Evolutionary conservation across 2,888 invertebrate genomes (phyloP).

Genomic region (Amphipyra berbera): DNA sequence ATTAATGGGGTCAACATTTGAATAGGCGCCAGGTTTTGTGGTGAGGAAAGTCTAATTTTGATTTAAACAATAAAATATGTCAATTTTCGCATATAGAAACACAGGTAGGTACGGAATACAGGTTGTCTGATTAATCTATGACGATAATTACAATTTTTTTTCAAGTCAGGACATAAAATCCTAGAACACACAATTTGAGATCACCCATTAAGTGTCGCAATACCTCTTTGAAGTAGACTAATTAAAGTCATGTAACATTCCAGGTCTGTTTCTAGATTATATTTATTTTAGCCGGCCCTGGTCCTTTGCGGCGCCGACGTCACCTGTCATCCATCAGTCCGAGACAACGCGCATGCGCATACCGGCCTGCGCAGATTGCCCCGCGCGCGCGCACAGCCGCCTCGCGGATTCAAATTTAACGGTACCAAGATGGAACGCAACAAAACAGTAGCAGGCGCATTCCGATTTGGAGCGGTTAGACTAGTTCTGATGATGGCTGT

Average conservation of each 20-base stretch:
- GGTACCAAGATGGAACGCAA: slow-evolving; percentile 84
- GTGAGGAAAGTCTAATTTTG: slow-evolving; percentile 5
- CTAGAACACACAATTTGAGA: slow-evolving; percentile 51
- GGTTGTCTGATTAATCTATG: neutral
- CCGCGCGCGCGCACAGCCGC: slow-evolving; percentile 60
- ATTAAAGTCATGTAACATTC: slow-evolving; percentile 49
- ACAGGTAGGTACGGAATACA: neutral
- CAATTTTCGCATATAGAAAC: neutral
- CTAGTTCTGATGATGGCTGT: slow-evolving; percentile 70
- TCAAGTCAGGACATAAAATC: slow-evolving; percentile 14
- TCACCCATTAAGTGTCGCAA: slow-evolving; percentile 68
- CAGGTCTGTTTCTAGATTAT: slow-evolving; percentile 66
- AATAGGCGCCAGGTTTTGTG: neutral
- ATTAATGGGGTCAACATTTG: neutral
- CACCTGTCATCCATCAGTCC: slow-evolving; percentile 90
- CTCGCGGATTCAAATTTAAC: slow-evolving; percentile 85
- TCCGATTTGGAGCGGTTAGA: slow-evolving; percentile 74
- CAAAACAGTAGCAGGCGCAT: slow-evolving; percentile 78
- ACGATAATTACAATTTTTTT: slow-evolving; percentile 1
- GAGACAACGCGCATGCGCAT: slow-evolving; percentile 85
- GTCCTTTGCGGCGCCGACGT: slow-evolving; percentile 70
- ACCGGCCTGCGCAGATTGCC: slow-evolving; percentile 65
- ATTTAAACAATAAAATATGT: neutral
- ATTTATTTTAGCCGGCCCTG: slow-evolving; percentile 74
- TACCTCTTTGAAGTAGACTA: slow-evolving; percentile 62